Percentiles rank a stretch among this genome's conserved stretches.
phyloP scores from a whole-genome alignment of 2,797 vertebrate genomes.

The Pangasius sanitwongsei region DNA sequence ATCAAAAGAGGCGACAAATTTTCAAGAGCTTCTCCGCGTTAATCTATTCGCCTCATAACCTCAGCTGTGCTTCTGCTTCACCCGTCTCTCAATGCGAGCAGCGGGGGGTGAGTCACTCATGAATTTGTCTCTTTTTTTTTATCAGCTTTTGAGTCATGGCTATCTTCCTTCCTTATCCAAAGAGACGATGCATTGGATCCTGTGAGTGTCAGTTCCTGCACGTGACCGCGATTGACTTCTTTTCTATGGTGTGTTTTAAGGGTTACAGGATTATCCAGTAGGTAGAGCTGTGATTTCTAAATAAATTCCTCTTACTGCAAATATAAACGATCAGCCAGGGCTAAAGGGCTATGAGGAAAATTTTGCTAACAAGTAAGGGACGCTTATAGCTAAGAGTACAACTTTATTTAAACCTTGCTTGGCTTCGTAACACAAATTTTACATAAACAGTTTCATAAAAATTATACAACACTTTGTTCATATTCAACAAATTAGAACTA shows the following conservation, averaged over 20 bases:
- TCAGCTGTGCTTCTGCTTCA: conserved; percentile 28
- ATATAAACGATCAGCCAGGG: not conserved
- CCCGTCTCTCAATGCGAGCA: conserved; percentile 4
- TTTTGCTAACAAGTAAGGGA: not conserved
- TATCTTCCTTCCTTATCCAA: conserved; percentile 19
- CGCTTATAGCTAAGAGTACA: not conserved
- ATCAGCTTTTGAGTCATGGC: conserved; percentile 20
- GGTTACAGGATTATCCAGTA: not conserved
- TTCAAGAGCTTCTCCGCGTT: conserved; percentile 28
- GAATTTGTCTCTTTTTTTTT: conserved; percentile 1
- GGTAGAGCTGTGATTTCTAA: not conserved
- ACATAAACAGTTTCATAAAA: not conserved
- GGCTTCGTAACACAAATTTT: not conserved
- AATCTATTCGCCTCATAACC: conserved; percentile 38
- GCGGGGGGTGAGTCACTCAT: conserved; percentile 28
- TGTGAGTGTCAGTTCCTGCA: conserved; percentile 22
- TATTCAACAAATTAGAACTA: not conserved
- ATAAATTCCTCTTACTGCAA: not conserved
- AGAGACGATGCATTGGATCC: not conserved
- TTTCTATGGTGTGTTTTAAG: not conserved
- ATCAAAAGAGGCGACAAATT: conserved; percentile 32
- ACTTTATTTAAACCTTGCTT: not conserved
- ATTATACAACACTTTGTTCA: not conserved
- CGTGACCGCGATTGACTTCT: not conserved
- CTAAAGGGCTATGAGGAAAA: not conserved